These are phyloP conservation scores for Solea solea DNA, from an alignment of 2,113 vertebrate genomes.

Conservation along the genomic window DNA sequence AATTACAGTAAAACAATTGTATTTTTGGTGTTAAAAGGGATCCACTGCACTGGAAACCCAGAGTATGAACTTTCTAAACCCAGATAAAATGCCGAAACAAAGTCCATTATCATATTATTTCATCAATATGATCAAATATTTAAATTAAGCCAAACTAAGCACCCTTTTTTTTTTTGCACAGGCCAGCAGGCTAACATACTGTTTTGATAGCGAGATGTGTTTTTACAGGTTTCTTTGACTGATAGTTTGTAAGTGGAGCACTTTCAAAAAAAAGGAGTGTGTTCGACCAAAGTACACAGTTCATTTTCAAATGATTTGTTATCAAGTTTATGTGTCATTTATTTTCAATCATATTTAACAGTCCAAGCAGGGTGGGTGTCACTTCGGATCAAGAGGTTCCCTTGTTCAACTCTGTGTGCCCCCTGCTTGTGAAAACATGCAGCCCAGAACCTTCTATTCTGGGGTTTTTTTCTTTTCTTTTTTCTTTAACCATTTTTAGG, in stretches of 20 bases:
- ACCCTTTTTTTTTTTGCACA: neutral
- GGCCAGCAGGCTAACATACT: neutral
- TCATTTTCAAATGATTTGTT: neutral
- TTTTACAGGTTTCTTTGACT: neutral
- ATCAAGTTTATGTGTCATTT: neutral
- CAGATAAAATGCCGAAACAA: neutral
- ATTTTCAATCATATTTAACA: neutral
- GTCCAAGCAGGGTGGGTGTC: neutral
- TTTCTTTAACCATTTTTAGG: neutral
- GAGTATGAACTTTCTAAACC: neutral
- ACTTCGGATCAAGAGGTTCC: conserved; percentile 25
- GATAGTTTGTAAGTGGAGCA: neutral
- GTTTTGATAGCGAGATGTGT: neutral
- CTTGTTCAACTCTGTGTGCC: conserved; percentile 21
- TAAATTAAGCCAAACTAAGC: neutral
- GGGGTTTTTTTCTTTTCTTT: neutral
- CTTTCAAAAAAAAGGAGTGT: neutral
- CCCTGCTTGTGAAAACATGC: neutral
- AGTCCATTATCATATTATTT: neutral
- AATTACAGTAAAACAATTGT: no score
- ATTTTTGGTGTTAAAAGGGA: neutral
- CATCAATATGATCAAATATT: neutral
- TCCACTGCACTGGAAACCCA: neutral
- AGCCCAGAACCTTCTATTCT: neutral
- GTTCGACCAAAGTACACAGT: no score